These are phyloP conservation scores for Choristoneura rosaceana DNA, from an alignment of 2,888 invertebrate species.

Conservation along the genomic window DNA sequence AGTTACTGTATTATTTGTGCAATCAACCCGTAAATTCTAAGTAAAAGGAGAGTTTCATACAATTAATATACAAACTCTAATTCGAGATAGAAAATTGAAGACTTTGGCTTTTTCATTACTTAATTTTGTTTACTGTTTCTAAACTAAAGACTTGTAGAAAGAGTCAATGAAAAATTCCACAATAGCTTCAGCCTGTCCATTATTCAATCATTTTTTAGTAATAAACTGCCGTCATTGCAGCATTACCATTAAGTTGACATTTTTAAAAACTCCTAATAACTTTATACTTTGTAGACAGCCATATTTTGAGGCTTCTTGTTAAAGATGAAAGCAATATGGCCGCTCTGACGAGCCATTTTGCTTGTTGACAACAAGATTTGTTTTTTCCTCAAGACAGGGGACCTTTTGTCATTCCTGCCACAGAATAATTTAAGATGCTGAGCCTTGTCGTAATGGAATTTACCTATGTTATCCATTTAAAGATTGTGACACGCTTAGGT, in stretches of 20 bases:
- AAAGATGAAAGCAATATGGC: conserved; percentile 60
- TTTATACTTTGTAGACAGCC: conserved; percentile 1
- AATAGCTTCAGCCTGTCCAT: too few relatives aligned
- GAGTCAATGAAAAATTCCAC: too few relatives aligned
- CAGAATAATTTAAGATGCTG: conserved; percentile 43
- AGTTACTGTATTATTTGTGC: background rate
- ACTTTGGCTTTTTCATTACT: background rate
- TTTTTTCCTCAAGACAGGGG: conserved; percentile 59
- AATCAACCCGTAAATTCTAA: background rate
- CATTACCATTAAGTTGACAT: too few relatives aligned
- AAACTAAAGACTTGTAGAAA: too few relatives aligned
- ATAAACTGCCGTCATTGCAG: too few relatives aligned
- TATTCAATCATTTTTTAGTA: too few relatives aligned
- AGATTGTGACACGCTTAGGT: background rate
- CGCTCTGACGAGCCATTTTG: conserved; percentile 60
- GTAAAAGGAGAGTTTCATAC: background rate
- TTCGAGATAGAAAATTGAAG: too few relatives aligned
- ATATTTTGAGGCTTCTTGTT: conserved; percentile 56
- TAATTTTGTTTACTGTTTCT: too few relatives aligned
- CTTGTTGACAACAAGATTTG: conserved; percentile 73
- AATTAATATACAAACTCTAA: background rate
- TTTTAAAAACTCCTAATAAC: background rate
- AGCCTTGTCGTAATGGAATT: conserved; percentile 34
- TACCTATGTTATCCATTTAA: conserved; percentile 27
- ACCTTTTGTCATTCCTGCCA: conserved; percentile 66